Base-by-base conservation (phyloP, 2,797 vertebrate genomes). In the Denticeps clupeoides region DNA sequence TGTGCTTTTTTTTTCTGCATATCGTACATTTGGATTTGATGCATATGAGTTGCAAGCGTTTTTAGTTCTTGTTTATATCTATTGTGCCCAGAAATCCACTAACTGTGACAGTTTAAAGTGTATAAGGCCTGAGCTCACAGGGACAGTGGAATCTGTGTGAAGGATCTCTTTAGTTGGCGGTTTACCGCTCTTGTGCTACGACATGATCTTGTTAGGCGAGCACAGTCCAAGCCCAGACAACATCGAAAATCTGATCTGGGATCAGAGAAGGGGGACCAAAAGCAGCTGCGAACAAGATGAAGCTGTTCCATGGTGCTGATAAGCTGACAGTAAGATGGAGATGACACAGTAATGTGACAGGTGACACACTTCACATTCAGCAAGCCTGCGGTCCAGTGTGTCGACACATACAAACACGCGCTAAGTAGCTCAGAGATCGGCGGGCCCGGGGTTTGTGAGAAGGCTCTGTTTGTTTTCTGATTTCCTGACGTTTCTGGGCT, bases 331-430 rank as follows among this genome's bases (percentile, higher is more conserved):
- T 44, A 68, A 68, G 59, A 70, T 62, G 62, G 11, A 67, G 71
- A 53, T 28, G 11, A 47, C 58, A 51, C 59, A 56, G 55, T 5
- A 18, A 6, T 61, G 69, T 74, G 78, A 74, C 73, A 69, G 64
- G 60, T 75, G 72, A 77, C 60, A 59, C 69, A 70, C 72, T 79
- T 79, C 70, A 79, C 76, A 77, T 82, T 81, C 81, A 81, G 73
- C 74, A 64, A 72, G 72, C 75, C 77, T 71, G 76, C 62, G 59
- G 59, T 64, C 60, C 63, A 58, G 72, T 77, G 73, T 80, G 79
- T 72, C 70, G 65, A 52, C 64, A 83, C 79, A 81, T 78, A 80
- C 67, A 73, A 80, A 77, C 75, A 80, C 61, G 62, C 31, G 29
- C 51, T 74, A 78, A 80, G 73, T 75, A 73, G 75, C 71, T 67